Base-by-base conservation (phyloP, 2,888 invertebrate genomes). In the Dryococelus australis region DNA sequence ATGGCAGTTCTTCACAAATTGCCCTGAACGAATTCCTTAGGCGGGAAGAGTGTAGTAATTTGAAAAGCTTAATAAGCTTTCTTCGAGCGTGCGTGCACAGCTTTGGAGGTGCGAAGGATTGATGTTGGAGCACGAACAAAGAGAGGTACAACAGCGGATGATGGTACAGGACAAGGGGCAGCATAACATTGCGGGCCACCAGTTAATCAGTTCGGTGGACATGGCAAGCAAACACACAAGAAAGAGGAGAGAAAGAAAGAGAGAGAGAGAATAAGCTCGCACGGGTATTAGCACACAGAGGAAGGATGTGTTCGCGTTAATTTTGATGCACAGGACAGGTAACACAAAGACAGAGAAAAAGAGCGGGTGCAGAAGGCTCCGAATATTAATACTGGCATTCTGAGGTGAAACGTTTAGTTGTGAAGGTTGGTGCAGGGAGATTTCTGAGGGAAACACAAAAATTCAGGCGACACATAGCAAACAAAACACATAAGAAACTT, bases 181-280 rank as follows among this genome's bases (percentile, higher is more conserved):
- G 47, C 47, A 47, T 16, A 20, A 24, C 0, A 8, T 24, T n/a
- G n/a, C 20, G 65, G 8, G 65, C 20, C n/a, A 65, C n/a, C 65
- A 65, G 65, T 65, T 65, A 65, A 65, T 65, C 20, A 24, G 65
- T n/a, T 65, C 47, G 47, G 47, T 65, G 65, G 65, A 24, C 20
- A 65, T 16, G 65, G n/a, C 65, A 65, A 65, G 65, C 65, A 65
- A 51, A 65, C 65, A 65, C 65, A 65, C 65, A 65, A 65, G n/a
- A 65, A 20, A 65, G 24, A 65, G 8, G 51, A 65, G 20, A n/a
- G 65, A 24, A 51, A 47, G 47, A 47, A n/a, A n/a, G 12, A 47
- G 47, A 47, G 47, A 47, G 10, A 47, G 65, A 65, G 65, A n/a
- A 20, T 9, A 65, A 65, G 65, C 10, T 65, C 65, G 24, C 65